phyloP scores from a whole-genome alignment of 1,140 invertebrate genomes.

The Musca vetustissima region DNA sequence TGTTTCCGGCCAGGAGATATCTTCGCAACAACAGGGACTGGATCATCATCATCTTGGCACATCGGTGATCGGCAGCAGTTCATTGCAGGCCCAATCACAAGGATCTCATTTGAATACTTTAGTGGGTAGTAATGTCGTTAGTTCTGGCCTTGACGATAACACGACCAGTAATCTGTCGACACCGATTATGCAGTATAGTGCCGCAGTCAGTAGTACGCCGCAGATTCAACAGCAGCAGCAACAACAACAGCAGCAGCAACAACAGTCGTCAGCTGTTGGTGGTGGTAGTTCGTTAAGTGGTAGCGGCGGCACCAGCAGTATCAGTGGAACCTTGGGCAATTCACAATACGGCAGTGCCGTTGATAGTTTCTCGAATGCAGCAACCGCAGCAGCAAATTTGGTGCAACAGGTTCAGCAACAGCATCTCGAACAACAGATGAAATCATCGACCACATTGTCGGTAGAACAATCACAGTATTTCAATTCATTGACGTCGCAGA shows the following conservation, averaged over 20 bases:
- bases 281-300: not conserved
- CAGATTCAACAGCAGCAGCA: slow-evolving; percentile 39
- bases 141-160: slow-evolving; percentile 29
- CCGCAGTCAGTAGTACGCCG: slow-evolving; percentile 48
- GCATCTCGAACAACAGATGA: slow-evolving; percentile 41
- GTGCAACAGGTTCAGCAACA: slow-evolving; percentile 44
- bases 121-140: slow-evolving; percentile 22
- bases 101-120: slow-evolving; percentile 45
- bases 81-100: slow-evolving; percentile 31
- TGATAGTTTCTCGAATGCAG: slow-evolving; percentile 51
- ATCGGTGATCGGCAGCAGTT: slow-evolving; percentile 26
- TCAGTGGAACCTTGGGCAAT: slow-evolving; percentile 27
- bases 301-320: slow-evolving; percentile 25
- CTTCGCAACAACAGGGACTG: slow-evolving; percentile 52
- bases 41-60: slow-evolving; percentile 46
- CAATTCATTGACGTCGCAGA: slow-evolving; percentile 50
- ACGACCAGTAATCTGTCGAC: slow-evolving; percentile 29
- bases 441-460: slow-evolving; percentile 49
- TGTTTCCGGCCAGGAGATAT: slow-evolving; percentile 30
- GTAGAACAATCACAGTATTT: slow-evolving; percentile 57
- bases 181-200: slow-evolving; percentile 49
- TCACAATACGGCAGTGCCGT: slow-evolving; percentile 31
- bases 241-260: slow-evolving; percentile 17
- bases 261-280: slow-evolving; percentile 2
- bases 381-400: slow-evolving; percentile 47